Percentiles rank a stretch among this genome's conserved stretches.
These are phyloP conservation scores for Papilio machaon DNA, from an alignment of 1,140 invertebrate species.

Conservation along the genomic window DNA sequence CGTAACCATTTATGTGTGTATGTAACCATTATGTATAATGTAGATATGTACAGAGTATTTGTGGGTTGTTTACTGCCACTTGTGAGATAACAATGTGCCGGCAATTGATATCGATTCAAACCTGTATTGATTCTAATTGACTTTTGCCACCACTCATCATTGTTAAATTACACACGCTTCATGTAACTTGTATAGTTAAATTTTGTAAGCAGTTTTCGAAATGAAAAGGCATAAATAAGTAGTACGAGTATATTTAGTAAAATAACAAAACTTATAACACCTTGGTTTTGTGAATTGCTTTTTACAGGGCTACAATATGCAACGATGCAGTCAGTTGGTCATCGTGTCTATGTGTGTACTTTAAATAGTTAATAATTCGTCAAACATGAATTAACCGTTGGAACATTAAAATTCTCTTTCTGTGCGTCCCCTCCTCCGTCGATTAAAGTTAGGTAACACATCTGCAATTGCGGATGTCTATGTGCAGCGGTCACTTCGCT, in stretches of 20 bases:
- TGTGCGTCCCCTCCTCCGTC: too few species aligned
- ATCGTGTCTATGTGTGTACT: too few species aligned
- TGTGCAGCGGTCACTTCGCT: too few species aligned
- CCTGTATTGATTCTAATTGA: constrained; percentile 21
- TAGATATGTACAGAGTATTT: neutral
- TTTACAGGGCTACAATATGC: too few species aligned
- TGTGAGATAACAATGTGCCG: neutral
- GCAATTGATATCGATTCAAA: constrained; percentile 1
- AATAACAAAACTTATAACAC: too few species aligned
- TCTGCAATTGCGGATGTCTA: too few species aligned
- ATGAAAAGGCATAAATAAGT: neutral
- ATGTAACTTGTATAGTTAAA: neutral
- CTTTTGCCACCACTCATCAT: neutral
- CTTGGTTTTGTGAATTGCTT: too few species aligned
- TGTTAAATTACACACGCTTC: neutral
- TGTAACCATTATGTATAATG: neutral
- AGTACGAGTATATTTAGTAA: too few species aligned
- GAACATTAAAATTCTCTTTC: neutral
- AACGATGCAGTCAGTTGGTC: too few species aligned
- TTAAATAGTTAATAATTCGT: constrained; percentile 3
- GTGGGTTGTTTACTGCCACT: neutral
- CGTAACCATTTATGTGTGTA: neutral
- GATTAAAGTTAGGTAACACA: too few species aligned
- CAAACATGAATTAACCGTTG: constrained; percentile 12
- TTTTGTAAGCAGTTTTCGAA: neutral